phyloP scores from a whole-genome alignment of 2,888 invertebrate species.

The Nematopogon swammerdamellus region DNA sequence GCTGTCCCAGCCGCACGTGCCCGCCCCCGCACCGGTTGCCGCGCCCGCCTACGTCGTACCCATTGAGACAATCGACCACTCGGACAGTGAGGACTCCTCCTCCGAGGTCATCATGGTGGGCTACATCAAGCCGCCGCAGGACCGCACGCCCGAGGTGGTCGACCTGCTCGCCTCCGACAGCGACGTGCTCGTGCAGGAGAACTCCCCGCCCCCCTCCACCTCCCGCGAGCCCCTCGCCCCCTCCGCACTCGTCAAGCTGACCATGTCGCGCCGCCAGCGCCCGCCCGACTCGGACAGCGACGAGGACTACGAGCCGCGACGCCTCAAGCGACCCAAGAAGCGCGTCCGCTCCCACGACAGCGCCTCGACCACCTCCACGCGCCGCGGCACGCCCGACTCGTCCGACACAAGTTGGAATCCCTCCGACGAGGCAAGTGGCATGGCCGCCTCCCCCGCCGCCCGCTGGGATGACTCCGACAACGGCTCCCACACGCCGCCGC shows the following conservation, averaged over 20 bases:
- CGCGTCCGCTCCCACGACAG: neutral
- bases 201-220: conserved; percentile 12
- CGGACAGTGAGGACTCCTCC: conserved; percentile 45
- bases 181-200: conserved; percentile 39
- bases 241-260: conserved; percentile 18
- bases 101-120: conserved; percentile 62
- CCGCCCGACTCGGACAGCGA: neutral
- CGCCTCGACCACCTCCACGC: neutral
- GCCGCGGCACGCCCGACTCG: neutral
- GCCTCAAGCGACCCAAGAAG: neutral
- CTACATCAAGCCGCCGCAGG: conserved; percentile 63
- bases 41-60: conserved; percentile 26
- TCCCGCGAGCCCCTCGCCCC: conserved; percentile 12
- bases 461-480: conserved; percentile 7
- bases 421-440: conserved; percentile 6
- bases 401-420: conserved; percentile 11
- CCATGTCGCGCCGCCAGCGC: conserved; percentile 20
- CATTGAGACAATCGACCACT: conserved; percentile 46
- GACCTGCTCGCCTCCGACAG: conserved; percentile 58
- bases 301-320: neutral
- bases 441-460: conserved; percentile 7
- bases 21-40: conserved; percentile 8
- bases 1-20: conserved; percentile 18
- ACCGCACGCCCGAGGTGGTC: conserved; percentile 64
- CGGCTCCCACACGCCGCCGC: conserved; percentile 7